Percentiles rank a stretch among this genome's conserved stretches.
Evolutionary conservation across 1,140 invertebrate genomes (phyloP).

Genomic region (Drosophila lacteicornis): DNA sequence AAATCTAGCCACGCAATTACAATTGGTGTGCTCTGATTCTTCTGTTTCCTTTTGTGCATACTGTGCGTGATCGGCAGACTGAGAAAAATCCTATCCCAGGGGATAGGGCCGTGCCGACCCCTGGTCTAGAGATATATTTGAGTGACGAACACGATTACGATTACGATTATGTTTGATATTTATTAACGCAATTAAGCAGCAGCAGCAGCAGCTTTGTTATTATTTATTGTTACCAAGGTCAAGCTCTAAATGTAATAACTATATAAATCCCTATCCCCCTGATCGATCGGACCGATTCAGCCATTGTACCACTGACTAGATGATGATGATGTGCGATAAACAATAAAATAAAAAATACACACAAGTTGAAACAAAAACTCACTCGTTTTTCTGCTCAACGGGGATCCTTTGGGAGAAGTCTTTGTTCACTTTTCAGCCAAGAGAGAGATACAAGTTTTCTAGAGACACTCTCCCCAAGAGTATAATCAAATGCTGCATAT

Average conservation of each 20-base stretch:
- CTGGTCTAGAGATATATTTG: constrained; percentile 43
- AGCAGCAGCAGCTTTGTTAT: constrained; percentile 65
- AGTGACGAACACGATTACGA: constrained; percentile 24
- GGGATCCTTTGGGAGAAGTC: constrained; percentile 19
- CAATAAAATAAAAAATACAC: constrained; percentile 60
- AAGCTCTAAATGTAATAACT: constrained; percentile 53
- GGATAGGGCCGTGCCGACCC: too few species aligned
- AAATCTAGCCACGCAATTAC: too few species aligned
- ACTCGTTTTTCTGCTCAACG: not conserved
- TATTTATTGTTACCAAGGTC: constrained; percentile 74
- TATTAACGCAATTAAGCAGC: constrained; percentile 64
- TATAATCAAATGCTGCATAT: not conserved
- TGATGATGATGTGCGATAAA: constrained; percentile 59
- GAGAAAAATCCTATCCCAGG: too few species aligned
- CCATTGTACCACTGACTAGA: constrained; percentile 63
- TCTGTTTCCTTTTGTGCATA: too few species aligned
- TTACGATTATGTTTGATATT: constrained; percentile 72
- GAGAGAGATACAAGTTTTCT: constrained; percentile 3
- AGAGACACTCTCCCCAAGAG: not conserved
- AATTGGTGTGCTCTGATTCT: too few species aligned
- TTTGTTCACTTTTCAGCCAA: constrained; percentile 11
- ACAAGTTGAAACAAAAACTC: constrained; percentile 25
- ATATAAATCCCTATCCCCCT: constrained; percentile 6
- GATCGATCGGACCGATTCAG: constrained; percentile 43
- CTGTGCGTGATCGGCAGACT: too few species aligned